Base-by-base conservation (phyloP, 1,140 invertebrate species). In the Ditylenchus dipsaci region DNA sequence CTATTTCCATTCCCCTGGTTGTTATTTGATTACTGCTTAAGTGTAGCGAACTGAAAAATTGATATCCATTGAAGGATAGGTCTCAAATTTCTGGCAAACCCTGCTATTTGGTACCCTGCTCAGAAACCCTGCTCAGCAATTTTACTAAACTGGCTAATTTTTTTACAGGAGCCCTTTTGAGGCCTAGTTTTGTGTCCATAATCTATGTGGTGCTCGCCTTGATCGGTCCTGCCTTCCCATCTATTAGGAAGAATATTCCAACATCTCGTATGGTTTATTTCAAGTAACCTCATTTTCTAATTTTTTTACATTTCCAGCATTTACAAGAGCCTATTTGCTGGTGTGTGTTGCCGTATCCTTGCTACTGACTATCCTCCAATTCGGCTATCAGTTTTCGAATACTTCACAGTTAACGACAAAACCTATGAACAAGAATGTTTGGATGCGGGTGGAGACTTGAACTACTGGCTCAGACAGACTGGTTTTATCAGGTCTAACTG, bases 401-500 rank as follows among this genome's bases (percentile, higher is more conserved):
- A 67, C 23, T 71, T 79, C 29, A 61, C 49, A 53, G 23, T 53
- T 21, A 26, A 3, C 49, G 49, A 53, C n/a, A 53, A 15, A 21
- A 26, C 3, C 8, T 53, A 53, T 15, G 49, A 53, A 17, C 49
- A 53, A 8, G 49, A 53, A 53, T 53, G 49, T 27, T n/a, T 21
- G 45, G 57, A 38, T 21, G 57, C 0, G 21, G 49, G 23, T 33
- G 15, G 65, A 8, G 30, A 13, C 26, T 19, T 53, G n/a, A 19
- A 26, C n/a, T 69, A 53, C 29, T 77, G 78, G 76, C 47, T 76
- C n/a, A 68, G 76, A 1, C 76, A 78, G 43, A 23, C 64, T 26
- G 76, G 76, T 17, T 69, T 78, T 23, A 74, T 81, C 26, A 29
- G 78, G 78, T 78, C n/a, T n/a, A n/a, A n/a, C n/a, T n/a, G n/a